Conservation (phyloP, 2,888 invertebrate genomes). For the Laspeyria flexula region DNA sequence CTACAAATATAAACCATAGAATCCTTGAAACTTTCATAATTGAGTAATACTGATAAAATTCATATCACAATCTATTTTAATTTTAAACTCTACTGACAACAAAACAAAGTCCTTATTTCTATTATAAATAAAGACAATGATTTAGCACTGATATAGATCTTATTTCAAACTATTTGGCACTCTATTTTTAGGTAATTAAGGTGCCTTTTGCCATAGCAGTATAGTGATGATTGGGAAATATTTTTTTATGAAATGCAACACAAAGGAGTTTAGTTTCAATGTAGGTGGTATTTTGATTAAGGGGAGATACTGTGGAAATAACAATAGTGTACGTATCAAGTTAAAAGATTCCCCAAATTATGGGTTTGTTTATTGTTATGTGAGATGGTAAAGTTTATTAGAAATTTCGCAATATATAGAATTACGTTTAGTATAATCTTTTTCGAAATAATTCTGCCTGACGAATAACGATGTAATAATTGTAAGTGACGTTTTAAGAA, state of each 20-base stretch:
- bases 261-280: constrained; percentile 46
- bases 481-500: too few relatives aligned
- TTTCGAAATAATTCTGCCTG: too few relatives aligned
- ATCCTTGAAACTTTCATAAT: constrained; percentile 6
- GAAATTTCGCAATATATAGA: too few relatives aligned
- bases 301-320: constrained; percentile 15
- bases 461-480: too few relatives aligned
- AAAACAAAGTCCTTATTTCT: neutral
- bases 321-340: constrained; percentile 2
- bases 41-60: constrained; percentile 14
- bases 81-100: too few relatives aligned
- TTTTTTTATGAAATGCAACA: constrained; percentile 50
- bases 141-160: neutral
- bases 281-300: constrained; percentile 50
- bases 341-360: constrained; percentile 8
- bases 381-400: too few relatives aligned
- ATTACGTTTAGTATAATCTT: too few relatives aligned
- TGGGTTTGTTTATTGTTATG: constrained; percentile 4
- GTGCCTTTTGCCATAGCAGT: neutral
- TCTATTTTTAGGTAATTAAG: neutral
- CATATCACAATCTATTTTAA: neutral
- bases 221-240: constrained; percentile 38
- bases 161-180: neutral
- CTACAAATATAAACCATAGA: constrained; percentile 12
- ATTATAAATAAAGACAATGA: too few relatives aligned